These are phyloP conservation scores for Psophia crepitans DNA, from an alignment of 2,113 vertebrate species.

Conservation along the genomic window DNA sequence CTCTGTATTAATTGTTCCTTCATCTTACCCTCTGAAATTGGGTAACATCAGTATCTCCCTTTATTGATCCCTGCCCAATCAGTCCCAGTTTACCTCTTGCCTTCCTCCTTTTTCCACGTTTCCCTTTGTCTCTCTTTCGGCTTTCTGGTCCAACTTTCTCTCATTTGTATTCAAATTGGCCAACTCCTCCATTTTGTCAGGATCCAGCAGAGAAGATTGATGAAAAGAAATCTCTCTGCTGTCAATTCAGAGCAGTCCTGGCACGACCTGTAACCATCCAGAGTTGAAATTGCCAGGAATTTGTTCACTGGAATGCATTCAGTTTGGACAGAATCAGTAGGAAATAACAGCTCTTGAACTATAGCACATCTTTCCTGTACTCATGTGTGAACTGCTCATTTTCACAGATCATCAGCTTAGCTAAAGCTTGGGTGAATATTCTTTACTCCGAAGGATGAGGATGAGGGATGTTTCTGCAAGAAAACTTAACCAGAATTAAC, in stretches of 20 bases:
- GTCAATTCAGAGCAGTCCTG: constrained; percentile 56
- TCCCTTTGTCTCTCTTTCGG: neutral
- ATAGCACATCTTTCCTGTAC: constrained; percentile 53
- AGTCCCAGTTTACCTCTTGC: neutral
- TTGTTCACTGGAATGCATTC: constrained; percentile 58
- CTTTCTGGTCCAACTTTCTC: constrained; percentile 3
- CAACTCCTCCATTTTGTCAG: constrained; percentile 48
- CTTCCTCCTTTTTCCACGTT: neutral
- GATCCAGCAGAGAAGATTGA: constrained; percentile 55
- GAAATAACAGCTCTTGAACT: constrained; percentile 67
- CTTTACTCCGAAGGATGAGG: neutral
- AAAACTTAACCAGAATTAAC: constrained; percentile 7
- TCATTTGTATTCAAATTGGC: constrained; percentile 59
- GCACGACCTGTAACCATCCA: constrained; percentile 57
- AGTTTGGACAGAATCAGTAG: constrained; percentile 62
- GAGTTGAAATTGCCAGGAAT: constrained; percentile 63
- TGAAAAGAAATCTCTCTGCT: constrained; percentile 60
- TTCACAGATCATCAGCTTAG: constrained; percentile 66
- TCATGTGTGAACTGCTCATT: constrained; percentile 67
- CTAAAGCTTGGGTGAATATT: constrained; percentile 42
- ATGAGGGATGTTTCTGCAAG: neutral
- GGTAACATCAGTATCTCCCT: neutral
- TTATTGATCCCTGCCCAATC: neutral
- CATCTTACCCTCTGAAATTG: neutral
- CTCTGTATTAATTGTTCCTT: neutral